Evolutionary conservation across 2,797 vertebrate genomes (phyloP).

Genomic region (Pangasius sanitwongsei): DNA sequence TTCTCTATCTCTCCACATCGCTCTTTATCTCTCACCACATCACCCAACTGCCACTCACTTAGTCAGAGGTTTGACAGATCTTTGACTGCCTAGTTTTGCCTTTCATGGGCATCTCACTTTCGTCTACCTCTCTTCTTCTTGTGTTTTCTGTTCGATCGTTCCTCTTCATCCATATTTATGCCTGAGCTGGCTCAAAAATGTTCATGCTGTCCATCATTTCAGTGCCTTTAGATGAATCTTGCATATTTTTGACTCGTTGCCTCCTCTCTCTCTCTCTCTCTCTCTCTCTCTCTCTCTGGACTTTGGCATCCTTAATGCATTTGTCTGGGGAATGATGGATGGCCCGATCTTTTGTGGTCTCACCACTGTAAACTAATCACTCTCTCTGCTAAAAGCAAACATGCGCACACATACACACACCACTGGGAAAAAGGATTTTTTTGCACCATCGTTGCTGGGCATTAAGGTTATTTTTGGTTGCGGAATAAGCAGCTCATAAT

Average conservation of each 20-base stretch:
- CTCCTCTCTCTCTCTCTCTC: background rate
- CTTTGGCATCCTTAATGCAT: constrained; percentile 47
- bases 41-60: constrained; percentile 1
- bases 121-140: background rate
- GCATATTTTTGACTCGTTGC: background rate
- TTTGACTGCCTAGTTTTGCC: constrained; percentile 15
- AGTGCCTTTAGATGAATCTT: constrained; percentile 19
- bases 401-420: constrained; percentile 25
- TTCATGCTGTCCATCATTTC: constrained; percentile 50
- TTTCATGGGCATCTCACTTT: constrained; percentile 18
- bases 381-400: constrained; percentile 37
- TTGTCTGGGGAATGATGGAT: constrained; percentile 61
- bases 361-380: constrained; percentile 60
- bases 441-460: constrained; percentile 8
- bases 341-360: constrained; percentile 46
- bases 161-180: constrained; percentile 42
- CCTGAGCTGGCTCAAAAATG: constrained; percentile 28
- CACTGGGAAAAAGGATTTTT: background rate
- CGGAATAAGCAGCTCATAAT: constrained; percentile 29
- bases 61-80: constrained; percentile 12
- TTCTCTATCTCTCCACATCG: background rate
- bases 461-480: constrained; percentile 35
- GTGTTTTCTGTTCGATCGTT: constrained; percentile 6
- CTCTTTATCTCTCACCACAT: background rate
- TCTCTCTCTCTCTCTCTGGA: constrained; percentile 26